phyloP scores from a whole-genome alignment of 2,113 vertebrate genomes.

The Geothlypis trichas region DNA sequence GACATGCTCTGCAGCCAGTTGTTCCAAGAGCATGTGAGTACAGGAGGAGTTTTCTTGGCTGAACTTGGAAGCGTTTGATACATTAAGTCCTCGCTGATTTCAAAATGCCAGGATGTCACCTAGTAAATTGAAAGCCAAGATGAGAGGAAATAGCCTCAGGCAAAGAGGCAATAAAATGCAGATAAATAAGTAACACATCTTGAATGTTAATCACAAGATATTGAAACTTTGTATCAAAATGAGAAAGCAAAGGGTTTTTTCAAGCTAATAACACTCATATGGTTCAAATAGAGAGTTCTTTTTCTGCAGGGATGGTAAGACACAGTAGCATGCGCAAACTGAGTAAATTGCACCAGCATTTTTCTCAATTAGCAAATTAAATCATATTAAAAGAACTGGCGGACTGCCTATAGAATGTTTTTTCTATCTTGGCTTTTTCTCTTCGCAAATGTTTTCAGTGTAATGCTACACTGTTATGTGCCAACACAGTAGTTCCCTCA shows the following conservation, averaged over 20 bases:
- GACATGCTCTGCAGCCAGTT: background rate
- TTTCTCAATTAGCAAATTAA: constrained; percentile 43
- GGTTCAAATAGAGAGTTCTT: background rate
- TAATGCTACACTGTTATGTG: background rate
- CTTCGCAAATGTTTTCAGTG: background rate
- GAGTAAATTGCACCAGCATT: background rate
- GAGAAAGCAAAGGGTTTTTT: background rate
- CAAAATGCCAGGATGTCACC: background rate
- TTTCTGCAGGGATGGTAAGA: background rate
- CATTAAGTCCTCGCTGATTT: background rate
- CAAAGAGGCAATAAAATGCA: background rate
- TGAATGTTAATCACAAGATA: background rate
- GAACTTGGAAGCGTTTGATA: background rate
- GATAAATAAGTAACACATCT: background rate
- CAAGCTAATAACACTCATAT: background rate
- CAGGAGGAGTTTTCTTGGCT: background rate
- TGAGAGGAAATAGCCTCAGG: background rate
- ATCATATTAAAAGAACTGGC: constrained; percentile 20
- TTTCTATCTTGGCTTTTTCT: constrained; percentile 12
- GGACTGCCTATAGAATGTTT: background rate
- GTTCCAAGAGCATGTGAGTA: background rate
- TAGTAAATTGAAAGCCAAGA: background rate
- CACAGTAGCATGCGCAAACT: background rate
- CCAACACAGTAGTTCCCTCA: constrained; percentile 12
- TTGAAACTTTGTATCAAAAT: background rate